A percentile compares a stretch with the other conserved stretches of the same genome.
These are phyloP conservation scores for Dendrophyllia cribrosa DNA, from an alignment of 64 coral and sea anemone genomes.

Conservation along the genomic window DNA sequence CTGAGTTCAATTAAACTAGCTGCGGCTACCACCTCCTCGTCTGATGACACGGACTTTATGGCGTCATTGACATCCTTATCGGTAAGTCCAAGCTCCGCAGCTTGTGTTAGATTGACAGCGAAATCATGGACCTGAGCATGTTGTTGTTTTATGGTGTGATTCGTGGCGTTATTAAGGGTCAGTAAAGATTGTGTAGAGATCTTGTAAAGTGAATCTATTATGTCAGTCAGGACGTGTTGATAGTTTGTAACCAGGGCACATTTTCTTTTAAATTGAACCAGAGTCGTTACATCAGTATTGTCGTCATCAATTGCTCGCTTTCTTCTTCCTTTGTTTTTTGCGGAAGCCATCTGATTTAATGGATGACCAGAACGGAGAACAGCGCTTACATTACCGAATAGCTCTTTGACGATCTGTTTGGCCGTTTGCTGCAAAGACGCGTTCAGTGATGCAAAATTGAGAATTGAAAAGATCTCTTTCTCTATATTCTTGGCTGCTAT, in stretches of 20 bases:
- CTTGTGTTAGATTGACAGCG: not conserved
- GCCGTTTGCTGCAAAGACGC: slow-evolving; percentile 6
- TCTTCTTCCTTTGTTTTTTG: not conserved
- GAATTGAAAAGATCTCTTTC: not conserved
- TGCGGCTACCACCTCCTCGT: slow-evolving; percentile 27
- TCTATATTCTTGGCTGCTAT: not conserved
- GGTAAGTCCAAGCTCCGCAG: slow-evolving; percentile 35
- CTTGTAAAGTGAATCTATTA: slow-evolving; percentile 21
- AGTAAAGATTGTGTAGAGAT: slow-evolving; percentile 7
- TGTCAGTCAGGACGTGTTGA: slow-evolving; percentile 36
- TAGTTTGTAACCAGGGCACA: slow-evolving; percentile 66
- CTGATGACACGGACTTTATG: not conserved
- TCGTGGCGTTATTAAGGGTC: not conserved
- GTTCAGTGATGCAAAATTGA: not conserved
- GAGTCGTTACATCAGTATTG: not conserved
- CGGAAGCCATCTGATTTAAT: not conserved
- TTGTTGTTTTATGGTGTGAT: not conserved
- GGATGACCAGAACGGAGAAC: slow-evolving; percentile 15
- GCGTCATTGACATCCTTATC: slow-evolving; percentile 23
- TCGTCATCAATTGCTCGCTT: slow-evolving; percentile 20
- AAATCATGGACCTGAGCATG: not conserved
- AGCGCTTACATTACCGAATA: slow-evolving; percentile 27
- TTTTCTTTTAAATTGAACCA: slow-evolving; percentile 55
- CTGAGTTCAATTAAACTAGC: not conserved
- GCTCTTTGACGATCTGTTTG: slow-evolving; percentile 5